Conservation (phyloP, 2,113 vertebrate species). For the Siphamia tubifer region DNA sequence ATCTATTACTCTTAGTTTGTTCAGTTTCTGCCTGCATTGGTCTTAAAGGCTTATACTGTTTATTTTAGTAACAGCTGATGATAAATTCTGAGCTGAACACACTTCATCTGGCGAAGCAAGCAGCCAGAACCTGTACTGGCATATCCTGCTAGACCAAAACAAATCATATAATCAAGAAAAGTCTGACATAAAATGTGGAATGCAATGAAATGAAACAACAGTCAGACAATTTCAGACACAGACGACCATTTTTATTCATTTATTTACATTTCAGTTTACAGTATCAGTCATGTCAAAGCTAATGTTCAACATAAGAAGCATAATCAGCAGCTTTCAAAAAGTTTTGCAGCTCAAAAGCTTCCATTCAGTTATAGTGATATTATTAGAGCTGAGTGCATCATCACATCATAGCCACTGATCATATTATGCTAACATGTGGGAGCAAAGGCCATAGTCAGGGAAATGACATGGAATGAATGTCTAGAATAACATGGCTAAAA, state of each 20-base stretch:
- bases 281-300: not conserved
- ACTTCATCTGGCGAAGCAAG: slow-evolving; percentile 53
- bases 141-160: slow-evolving; percentile 30
- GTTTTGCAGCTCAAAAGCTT: slow-evolving; percentile 30
- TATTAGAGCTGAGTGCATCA: slow-evolving; percentile 21
- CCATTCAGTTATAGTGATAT: too few species aligned
- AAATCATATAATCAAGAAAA: slow-evolving; percentile 16
- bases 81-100: slow-evolving; percentile 59
- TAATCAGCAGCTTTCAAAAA: not conserved
- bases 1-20: slow-evolving; percentile 64
- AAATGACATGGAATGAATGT: too few species aligned
- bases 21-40: slow-evolving; percentile 62
- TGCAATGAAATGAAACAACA: too few species aligned
- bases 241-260: not conserved
- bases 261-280: not conserved
- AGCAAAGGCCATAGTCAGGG: too few species aligned
- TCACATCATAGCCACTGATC: slow-evolving; percentile 5
- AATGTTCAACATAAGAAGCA: slow-evolving; percentile 12
- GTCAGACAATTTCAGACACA: not conserved
- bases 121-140: slow-evolving; percentile 37
- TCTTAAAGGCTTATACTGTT: slow-evolving; percentile 56
- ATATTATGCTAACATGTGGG: slow-evolving; percentile 24
- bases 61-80: slow-evolving; percentile 62
- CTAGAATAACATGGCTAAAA: too few species aligned
- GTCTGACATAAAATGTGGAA: too few species aligned